A percentile compares a stretch with the other conserved stretches of the same genome.
Conservation (phyloP, 2,888 invertebrate species). For the Emmelina monodactyla region DNA sequence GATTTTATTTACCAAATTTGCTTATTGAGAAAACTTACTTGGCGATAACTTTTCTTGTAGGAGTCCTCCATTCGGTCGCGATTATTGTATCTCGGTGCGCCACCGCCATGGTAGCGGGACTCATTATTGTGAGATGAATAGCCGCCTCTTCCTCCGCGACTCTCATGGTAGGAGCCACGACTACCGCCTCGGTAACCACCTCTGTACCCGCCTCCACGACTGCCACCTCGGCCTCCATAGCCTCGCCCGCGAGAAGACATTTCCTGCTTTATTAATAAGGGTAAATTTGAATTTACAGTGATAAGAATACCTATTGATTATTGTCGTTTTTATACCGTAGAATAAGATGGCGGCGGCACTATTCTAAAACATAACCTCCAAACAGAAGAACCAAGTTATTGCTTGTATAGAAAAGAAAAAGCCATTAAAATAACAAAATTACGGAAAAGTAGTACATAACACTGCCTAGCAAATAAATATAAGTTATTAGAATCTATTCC, state of each 20-base stretch:
- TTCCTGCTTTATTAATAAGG: no score
- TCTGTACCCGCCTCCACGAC: constrained; percentile 39
- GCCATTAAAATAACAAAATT: no score
- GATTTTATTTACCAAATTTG: not conserved
- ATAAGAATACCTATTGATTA: no score
- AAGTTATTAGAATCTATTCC: no score
- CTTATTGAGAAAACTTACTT: constrained; percentile 27
- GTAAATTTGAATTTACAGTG: no score
- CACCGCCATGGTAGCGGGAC: constrained; percentile 42
- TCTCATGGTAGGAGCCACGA: constrained; percentile 46
- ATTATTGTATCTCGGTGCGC: constrained; percentile 40
- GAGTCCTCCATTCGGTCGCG: constrained; percentile 54
- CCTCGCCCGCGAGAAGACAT: constrained; percentile 60
- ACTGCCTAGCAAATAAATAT: no score
- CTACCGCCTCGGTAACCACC: constrained; percentile 47
- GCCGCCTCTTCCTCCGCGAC: constrained; percentile 49
- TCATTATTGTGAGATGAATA: constrained; percentile 45
- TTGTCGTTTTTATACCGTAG: no score
- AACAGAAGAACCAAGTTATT: no score
- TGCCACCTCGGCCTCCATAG: constrained; percentile 38
- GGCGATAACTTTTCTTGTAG: constrained; percentile 56
- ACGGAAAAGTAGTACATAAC: no score
- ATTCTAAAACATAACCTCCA: no score
- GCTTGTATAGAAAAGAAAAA: no score
- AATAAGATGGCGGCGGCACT: no score